Evolutionary conservation across 2,888 invertebrate species (phyloP).

Genomic region (Diaperis boleti): DNA sequence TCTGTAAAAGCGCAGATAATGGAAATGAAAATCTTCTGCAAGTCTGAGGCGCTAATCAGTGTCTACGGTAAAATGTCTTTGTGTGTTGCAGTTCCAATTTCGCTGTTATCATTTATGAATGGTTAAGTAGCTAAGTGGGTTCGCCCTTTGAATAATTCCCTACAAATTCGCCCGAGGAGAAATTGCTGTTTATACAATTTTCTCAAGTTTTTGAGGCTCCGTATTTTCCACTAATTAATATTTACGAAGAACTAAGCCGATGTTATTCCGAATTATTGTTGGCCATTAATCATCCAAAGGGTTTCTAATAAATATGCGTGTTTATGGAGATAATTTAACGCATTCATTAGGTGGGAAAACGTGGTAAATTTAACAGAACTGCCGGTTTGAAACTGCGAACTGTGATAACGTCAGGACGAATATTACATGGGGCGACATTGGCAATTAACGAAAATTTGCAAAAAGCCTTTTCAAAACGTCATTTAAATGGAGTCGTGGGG

Average conservation of each 20-base stretch:
- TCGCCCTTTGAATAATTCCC: not conserved
- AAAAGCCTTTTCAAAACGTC: slow-evolving; percentile 46
- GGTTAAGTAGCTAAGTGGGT: slow-evolving; percentile 6
- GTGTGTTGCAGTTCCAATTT: slow-evolving; percentile 9
- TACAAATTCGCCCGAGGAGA: not conserved
- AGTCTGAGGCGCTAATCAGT: slow-evolving; percentile 14
- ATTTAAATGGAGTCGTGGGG: slow-evolving; percentile 37
- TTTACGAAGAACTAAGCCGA: slow-evolving; percentile 34
- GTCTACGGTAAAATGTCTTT: slow-evolving; percentile 8
- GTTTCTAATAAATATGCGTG: slow-evolving; percentile 46
- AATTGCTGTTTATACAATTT: slow-evolving; percentile 20
- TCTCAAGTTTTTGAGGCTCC: slow-evolving; percentile 11
- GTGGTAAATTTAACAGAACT: slow-evolving; percentile 40
- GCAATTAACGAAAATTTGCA: slow-evolving; percentile 44
- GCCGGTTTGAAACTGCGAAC: slow-evolving; percentile 39
- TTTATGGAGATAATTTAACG: slow-evolving; percentile 48
- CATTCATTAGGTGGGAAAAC: slow-evolving; percentile 44
- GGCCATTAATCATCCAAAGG: slow-evolving; percentile 46
- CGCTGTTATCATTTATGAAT: slow-evolving; percentile 6
- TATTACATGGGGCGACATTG: slow-evolving; percentile 38
- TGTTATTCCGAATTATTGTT: slow-evolving; percentile 44
- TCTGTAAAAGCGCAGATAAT: slow-evolving; percentile 47
- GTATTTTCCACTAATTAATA: slow-evolving; percentile 34
- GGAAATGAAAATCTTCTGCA: slow-evolving; percentile 37
- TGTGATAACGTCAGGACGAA: slow-evolving; percentile 44